Conservation (phyloP, 2,888 invertebrate species). For the Coelinius sp. region DNA sequence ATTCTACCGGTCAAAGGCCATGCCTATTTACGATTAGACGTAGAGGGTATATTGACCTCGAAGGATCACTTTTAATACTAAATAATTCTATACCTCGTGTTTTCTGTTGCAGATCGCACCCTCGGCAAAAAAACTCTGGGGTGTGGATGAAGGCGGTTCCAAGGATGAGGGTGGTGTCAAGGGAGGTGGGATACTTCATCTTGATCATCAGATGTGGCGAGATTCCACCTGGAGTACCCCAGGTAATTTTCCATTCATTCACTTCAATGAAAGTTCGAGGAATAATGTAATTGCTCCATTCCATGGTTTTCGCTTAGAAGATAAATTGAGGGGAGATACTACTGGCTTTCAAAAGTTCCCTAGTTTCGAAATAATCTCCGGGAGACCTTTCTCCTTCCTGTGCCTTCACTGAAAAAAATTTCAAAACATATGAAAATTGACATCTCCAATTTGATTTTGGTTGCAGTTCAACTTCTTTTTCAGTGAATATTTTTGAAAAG, state of each 20-base stretch:
- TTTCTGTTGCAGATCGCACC: conserved; percentile 85
- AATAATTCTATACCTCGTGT: neutral
- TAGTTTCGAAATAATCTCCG: no score
- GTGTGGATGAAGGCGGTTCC: conserved; percentile 74
- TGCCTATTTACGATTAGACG: neutral
- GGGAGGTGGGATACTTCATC: conserved; percentile 83
- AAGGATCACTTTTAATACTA: conserved; percentile 45
- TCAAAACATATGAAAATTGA: no score
- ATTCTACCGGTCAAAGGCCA: neutral
- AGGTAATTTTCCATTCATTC: conserved; percentile 72
- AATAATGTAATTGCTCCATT: neutral
- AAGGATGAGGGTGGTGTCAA: conserved; percentile 80
- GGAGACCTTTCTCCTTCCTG: no score
- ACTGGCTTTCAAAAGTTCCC: no score
- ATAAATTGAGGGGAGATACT: neutral
- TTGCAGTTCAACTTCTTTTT: no score
- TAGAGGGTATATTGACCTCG: conserved; percentile 51
- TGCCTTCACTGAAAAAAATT: no score
- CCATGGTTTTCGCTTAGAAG: neutral
- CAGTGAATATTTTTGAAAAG: no score
- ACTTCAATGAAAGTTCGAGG: neutral
- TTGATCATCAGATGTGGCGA: conserved; percentile 90
- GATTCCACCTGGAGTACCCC: conserved; percentile 95
- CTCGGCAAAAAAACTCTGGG: conserved; percentile 94
- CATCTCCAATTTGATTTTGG: no score